Evolutionary conservation across 2,113 vertebrate genomes (phyloP), one percentile per base, ranked within the genome.

Genomic region (Pelmatolapia mariae): DNA sequence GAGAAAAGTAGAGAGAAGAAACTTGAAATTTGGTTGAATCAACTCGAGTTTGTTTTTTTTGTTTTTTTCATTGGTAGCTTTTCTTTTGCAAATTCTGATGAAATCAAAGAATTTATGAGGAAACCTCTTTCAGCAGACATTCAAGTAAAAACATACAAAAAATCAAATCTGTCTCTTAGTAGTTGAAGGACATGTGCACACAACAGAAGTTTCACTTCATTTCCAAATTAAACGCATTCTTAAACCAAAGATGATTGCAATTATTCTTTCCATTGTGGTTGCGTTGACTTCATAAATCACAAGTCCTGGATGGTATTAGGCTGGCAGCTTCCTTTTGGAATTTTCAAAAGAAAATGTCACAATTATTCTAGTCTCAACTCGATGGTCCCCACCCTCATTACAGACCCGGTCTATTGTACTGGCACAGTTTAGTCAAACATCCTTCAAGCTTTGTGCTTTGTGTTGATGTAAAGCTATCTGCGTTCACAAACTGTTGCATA

Each of bases 221-320:
- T 87, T 78, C 53, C 73, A 76, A 89, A 82, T 90, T 56, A 89
- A 93, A 84, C 10, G 82, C 82, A 71, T 78, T 92, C 84, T 52
- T n/a, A 54, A 53, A 59, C 78, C 73, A 92, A 88, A 82, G 83
- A 91, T 87, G 86, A 87, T 91, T 87, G 81, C 89, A 89, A 89
- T 94, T 91, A 93, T 89, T 93, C 83, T 90, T 92, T 93, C 88
- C 80, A 6, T 89, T 86, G 89, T 82, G 88, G 93, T 84, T 86
- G 26, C 26, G 78, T 85, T 81, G 88, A 90, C 89, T 93, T 92
- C 52, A 92, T 87, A 90, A 84, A 78, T 88, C 71, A 12, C 89
- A 86, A 85, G 87, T 80, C 85, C 50, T 52, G 45, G 73, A 80
- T 87, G 81, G 90, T 81, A 89, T 92, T 90, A 92, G 80, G 59